Percentiles rank a stretch among this genome's conserved stretches.
Evolutionary conservation across 2,888 invertebrate genomes (phyloP).

Genomic region (Macaria notata): DNA sequence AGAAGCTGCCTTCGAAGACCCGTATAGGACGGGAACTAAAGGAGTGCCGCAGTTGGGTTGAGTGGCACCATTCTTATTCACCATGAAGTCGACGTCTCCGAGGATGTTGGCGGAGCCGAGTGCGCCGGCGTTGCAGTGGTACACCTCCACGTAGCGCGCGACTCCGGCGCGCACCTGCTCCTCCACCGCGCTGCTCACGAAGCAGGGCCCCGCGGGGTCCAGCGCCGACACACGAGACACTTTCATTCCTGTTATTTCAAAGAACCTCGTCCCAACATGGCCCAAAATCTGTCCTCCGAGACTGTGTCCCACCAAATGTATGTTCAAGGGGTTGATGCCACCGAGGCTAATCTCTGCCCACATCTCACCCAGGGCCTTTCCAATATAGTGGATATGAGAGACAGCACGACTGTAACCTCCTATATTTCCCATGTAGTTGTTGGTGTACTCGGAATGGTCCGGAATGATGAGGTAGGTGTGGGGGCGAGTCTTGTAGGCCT

Average conservation of each 20-base stretch:
- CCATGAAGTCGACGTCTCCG: slow-evolving; percentile 82
- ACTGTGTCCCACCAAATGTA: slow-evolving; percentile 71
- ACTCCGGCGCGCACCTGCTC: slow-evolving; percentile 78
- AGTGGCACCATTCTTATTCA: slow-evolving; percentile 80
- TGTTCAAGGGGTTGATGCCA: slow-evolving; percentile 56
- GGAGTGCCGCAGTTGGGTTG: slow-evolving; percentile 80
- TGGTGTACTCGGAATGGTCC: slow-evolving; percentile 69
- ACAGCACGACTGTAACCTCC: slow-evolving; percentile 70
- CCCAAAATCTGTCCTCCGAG: slow-evolving; percentile 69
- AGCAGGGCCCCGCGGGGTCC: slow-evolving; percentile 75
- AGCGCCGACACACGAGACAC: slow-evolving; percentile 64
- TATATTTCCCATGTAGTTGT: slow-evolving; percentile 55
- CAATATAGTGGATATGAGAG: slow-evolving; percentile 65
- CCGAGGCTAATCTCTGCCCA: slow-evolving; percentile 48
- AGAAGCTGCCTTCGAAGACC: slow-evolving; percentile 64
- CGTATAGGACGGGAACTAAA: slow-evolving; percentile 61
- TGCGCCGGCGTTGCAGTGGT: slow-evolving; percentile 83
- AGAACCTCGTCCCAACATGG: slow-evolving; percentile 57
- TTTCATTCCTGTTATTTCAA: slow-evolving; percentile 50
- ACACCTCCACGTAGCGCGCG: slow-evolving; percentile 82
- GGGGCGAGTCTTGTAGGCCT: slow-evolving; percentile 58
- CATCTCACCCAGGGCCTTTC: slow-evolving; percentile 60
- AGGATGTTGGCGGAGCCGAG: slow-evolving; percentile 74
- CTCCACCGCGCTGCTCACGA: slow-evolving; percentile 59
- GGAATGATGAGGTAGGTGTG: slow-evolving; percentile 68